Evolutionary conservation across 2,888 invertebrate genomes (phyloP).

Genomic region (Syritta pipiens): DNA sequence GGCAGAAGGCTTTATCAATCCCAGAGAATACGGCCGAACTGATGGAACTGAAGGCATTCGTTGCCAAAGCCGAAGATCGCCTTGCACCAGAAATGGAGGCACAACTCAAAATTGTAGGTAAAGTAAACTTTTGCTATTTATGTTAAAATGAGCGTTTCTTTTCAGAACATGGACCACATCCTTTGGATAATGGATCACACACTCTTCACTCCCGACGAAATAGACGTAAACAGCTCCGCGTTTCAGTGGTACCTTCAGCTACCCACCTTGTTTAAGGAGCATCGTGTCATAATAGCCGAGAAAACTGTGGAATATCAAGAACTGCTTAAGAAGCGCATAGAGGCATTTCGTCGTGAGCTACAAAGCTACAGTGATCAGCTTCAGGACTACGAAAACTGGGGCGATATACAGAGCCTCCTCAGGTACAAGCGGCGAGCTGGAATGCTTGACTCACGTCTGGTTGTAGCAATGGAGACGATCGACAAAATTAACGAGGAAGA

Average conservation of each 20-base stretch:
- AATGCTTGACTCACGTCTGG: constrained; percentile 84
- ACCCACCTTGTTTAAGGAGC: constrained; percentile 90
- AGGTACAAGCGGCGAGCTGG: constrained; percentile 87
- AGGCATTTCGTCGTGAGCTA: constrained; percentile 90
- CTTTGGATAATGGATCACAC: constrained; percentile 91
- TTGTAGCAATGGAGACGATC: constrained; percentile 88
- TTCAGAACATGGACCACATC: constrained; percentile 84
- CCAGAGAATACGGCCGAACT: constrained; percentile 92
- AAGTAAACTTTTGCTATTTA: neutral
- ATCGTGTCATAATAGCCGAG: constrained; percentile 87
- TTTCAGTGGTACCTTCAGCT: constrained; percentile 93
- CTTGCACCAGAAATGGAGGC: constrained; percentile 87
- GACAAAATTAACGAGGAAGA: constrained; percentile 96
- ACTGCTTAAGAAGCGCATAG: constrained; percentile 86
- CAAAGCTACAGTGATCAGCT: constrained; percentile 89
- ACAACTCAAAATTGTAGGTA: constrained; percentile 82
- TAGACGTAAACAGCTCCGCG: constrained; percentile 92
- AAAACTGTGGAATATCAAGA: constrained; percentile 94
- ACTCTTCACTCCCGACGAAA: constrained; percentile 88
- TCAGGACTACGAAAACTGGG: constrained; percentile 92
- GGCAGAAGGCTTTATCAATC: constrained; percentile 87
- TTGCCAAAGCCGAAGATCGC: constrained; percentile 86
- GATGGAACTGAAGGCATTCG: constrained; percentile 90
- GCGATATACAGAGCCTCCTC: constrained; percentile 89
- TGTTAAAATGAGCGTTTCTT: neutral